Evolutionary conservation across 2,888 invertebrate genomes (phyloP).

Genomic region (Auanema freiburgensis): DNA sequence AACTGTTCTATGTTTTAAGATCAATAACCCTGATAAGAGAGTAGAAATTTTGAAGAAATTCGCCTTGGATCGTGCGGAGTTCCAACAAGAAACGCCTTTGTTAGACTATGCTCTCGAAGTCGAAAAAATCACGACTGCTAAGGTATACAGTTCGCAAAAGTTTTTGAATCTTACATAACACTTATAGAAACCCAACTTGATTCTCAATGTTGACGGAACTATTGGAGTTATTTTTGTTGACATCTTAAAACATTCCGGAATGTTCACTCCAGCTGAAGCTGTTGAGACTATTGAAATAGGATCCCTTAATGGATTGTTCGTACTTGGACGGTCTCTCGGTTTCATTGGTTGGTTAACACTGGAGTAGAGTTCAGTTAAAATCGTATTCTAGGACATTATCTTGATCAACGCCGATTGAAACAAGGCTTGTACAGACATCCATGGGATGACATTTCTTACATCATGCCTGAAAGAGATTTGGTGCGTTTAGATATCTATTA

Average conservation of each 20-base stretch:
- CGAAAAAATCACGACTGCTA: conserved; percentile 96
- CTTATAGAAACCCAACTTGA: conserved; percentile 89
- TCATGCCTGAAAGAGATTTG: conserved; percentile 73
- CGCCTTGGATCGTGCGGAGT: conserved; percentile 81
- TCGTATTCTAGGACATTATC: conserved; percentile 79
- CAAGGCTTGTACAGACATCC: conserved; percentile 99
- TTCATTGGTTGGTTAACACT: conserved; percentile 77
- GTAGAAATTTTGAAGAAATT: conserved; percentile 92
- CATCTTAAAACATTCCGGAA: conserved; percentile 78
- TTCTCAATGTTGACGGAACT: conserved; percentile 97
- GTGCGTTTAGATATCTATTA: conserved; percentile 7
- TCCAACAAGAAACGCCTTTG: conserved; percentile 82
- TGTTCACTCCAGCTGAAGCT: conserved; percentile 80
- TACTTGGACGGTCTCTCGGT: conserved; percentile 94
- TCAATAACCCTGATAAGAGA: conserved; percentile 97
- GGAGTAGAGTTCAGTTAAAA: neutral
- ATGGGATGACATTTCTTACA: conserved; percentile 96
- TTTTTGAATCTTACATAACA: neutral
- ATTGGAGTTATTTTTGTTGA: conserved; percentile 97
- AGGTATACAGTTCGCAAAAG: conserved; percentile 67
- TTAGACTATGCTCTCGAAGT: conserved; percentile 93
- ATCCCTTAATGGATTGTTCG: conserved; percentile 95
- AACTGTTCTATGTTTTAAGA: conserved; percentile 65
- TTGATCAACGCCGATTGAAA: conserved; percentile 96
- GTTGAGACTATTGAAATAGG: conserved; percentile 96